A percentile compares a stretch with the other conserved stretches of the same genome.
Evolutionary conservation across 2,888 invertebrate genomes (phyloP).

Genomic region (Operophtera brumata): DNA sequence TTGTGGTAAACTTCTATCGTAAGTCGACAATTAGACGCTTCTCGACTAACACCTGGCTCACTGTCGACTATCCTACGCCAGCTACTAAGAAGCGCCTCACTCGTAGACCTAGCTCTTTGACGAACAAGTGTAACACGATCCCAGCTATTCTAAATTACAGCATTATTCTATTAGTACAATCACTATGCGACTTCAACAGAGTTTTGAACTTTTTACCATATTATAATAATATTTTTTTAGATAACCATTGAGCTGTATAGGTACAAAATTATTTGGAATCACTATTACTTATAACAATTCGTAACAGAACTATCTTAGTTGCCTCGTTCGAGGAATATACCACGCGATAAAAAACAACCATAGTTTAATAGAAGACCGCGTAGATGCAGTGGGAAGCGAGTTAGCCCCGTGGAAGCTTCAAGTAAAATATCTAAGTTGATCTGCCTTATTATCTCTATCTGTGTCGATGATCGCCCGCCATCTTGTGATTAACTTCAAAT

Average conservation of each 20-base stretch:
- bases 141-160: constrained; percentile 28
- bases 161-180: constrained; percentile 32
- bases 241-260: constrained; percentile 64
- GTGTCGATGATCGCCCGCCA: constrained; percentile 53
- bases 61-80: constrained; percentile 3
- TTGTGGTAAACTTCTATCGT: constrained; percentile 24
- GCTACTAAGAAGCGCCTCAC: constrained; percentile 6
- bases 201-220: constrained; percentile 38
- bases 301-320: constrained; percentile 55
- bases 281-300: constrained; percentile 60
- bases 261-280: constrained; percentile 68
- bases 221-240: constrained; percentile 29
- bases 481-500: constrained; percentile 49
- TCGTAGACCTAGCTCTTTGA: constrained; percentile 3
- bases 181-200: constrained; percentile 36
- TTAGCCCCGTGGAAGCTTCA: constrained; percentile 57
- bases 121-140: constrained; percentile 26
- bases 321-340: constrained; percentile 51
- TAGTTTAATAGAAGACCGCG: constrained; percentile 36
- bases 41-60: constrained; percentile 8
- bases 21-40: constrained; percentile 16
- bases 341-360: constrained; percentile 39
- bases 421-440: constrained; percentile 58
- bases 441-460: constrained; percentile 59
- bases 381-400: constrained; percentile 49